A percentile compares a stretch with the other conserved stretches of the same genome.
Evolutionary conservation across 2,888 invertebrate genomes (phyloP).

Genomic region (Drosophila gaucha): DNA sequence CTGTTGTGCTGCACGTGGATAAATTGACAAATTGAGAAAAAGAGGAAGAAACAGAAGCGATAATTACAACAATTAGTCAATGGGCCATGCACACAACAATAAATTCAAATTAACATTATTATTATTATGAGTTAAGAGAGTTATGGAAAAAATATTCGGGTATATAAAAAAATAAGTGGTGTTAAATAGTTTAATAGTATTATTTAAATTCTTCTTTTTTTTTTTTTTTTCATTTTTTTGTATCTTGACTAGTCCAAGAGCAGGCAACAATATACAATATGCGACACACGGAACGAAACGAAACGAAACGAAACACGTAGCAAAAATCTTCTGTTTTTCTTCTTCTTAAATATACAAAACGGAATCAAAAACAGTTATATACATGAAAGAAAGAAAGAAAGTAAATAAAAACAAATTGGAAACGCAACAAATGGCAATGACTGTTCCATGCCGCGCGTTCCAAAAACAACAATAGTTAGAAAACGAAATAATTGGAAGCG

Average conservation of each 20-base stretch:
- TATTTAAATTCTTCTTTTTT: conserved; percentile 13
- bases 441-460: conserved; percentile 28
- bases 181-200: conserved; percentile 34
- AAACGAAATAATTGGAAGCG: background rate
- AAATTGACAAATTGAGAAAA: conserved; percentile 18
- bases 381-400: too few species aligned
- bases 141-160: conserved; percentile 28
- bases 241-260: conserved; percentile 48
- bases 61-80: conserved; percentile 69
- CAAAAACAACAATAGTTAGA: conserved; percentile 9
- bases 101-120: conserved; percentile 16
- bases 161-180: conserved; percentile 8
- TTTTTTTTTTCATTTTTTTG: conserved; percentile 31
- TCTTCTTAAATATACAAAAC: conserved; percentile 14
- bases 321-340: conserved; percentile 9
- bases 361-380: too few species aligned
- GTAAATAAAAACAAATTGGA: conserved; percentile 1
- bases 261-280: conserved; percentile 61
- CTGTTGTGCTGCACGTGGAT: conserved; percentile 69
- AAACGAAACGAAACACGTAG: conserved; percentile 28
- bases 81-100: conserved; percentile 61
- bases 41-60: conserved; percentile 60
- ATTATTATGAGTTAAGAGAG: conserved; percentile 1
- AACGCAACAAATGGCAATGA: conserved; percentile 20
- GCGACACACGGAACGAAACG: conserved; percentile 38